Evolutionary conservation across 2,797 vertebrate genomes (phyloP), one percentile per base, ranked within the genome.

Genomic region (Podarcis siculus): DNA sequence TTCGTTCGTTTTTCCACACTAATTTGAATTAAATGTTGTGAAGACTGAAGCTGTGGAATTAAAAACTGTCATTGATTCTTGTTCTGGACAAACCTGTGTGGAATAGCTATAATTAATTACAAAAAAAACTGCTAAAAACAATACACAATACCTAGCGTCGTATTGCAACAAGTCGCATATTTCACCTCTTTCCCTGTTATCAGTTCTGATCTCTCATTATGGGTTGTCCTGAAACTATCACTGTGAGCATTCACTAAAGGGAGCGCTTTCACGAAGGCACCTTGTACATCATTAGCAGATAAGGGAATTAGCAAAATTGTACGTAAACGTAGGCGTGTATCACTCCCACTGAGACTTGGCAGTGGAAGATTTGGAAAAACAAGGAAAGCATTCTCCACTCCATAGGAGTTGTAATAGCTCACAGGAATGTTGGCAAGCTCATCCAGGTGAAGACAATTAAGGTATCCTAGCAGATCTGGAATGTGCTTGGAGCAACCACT

Each of bases 361-460:
- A 73, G 77, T 0, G 0, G 1, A 27, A 21, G 64, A 82, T 67
- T 84, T 61, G 5, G 2, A 2, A 23, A 42, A 72, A 76, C 77
- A 87, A 86, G 42, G 79, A 55, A 32, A 82, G 55, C 71, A 66
- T 25, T 45, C 79, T 90, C 89, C 78, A 2, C 89, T 94, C 83
- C 83, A 55, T 30, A 69, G 78, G 87, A 82, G 81, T 89, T 85
- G 0, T 67, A 91, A 92, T 92, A 92, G 92, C 92, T 90, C 90
- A 69, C 91, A 95, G 92, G 93, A 95, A 94, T 94, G 64, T 90
- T 90, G 91, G 80, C 88, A 91, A 69, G 87, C 87, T 91, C 93
- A 77, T 90, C 89, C 93, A 91, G 93, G 93, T 92, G 78, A 94
- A 89, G 85, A 88, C 91, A 95, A 93, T 94, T 94, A 95, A 89